A percentile compares a stretch with the other conserved stretches of the same genome.
These are phyloP conservation scores for Centropus bengalensis DNA, from an alignment of 2,113 vertebrate species.

Conservation along the genomic window DNA sequence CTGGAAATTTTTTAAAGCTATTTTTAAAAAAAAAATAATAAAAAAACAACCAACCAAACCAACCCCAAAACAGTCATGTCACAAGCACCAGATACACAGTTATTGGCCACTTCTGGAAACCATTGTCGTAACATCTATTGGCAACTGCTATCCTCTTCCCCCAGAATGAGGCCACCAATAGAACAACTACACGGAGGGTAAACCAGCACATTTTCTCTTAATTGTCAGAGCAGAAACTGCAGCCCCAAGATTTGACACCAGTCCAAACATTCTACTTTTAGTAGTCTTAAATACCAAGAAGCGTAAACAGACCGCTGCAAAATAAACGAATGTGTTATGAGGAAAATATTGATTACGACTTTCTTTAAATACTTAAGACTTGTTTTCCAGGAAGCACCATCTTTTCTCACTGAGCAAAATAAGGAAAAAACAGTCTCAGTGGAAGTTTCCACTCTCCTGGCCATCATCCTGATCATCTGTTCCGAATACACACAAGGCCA, in stretches of 20 bases:
- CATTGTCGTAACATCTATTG: not conserved
- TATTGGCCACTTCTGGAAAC: not conserved
- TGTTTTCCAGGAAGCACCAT: conserved; percentile 90
- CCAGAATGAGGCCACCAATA: not conserved
- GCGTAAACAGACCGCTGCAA: conserved; percentile 34
- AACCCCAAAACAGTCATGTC: not conserved
- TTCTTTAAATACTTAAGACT: conserved; percentile 72
- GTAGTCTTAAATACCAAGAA: not conserved
- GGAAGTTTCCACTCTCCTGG: conserved; percentile 96
- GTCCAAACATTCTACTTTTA: conserved; percentile 19
- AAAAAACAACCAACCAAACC: too few species aligned
- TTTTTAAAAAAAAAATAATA: not conserved
- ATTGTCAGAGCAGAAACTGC: not conserved
- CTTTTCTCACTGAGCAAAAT: conserved; percentile 80
- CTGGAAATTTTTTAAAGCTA: not conserved
- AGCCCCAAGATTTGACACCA: not conserved
- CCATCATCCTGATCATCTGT: conserved; percentile 98
- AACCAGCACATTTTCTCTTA: not conserved
- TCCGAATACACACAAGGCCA: conserved; percentile 89
- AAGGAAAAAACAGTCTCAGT: conserved; percentile 88
- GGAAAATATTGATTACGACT: conserved; percentile 53
- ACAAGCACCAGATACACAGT: not conserved
- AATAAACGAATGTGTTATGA: conserved; percentile 48
- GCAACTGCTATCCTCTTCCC: not conserved
- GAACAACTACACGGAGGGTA: not conserved